A percentile compares a stretch with the other conserved stretches of the same genome.
Conservation (phyloP, 2,113 vertebrate species). For the Ancistrus triradiatus region DNA sequence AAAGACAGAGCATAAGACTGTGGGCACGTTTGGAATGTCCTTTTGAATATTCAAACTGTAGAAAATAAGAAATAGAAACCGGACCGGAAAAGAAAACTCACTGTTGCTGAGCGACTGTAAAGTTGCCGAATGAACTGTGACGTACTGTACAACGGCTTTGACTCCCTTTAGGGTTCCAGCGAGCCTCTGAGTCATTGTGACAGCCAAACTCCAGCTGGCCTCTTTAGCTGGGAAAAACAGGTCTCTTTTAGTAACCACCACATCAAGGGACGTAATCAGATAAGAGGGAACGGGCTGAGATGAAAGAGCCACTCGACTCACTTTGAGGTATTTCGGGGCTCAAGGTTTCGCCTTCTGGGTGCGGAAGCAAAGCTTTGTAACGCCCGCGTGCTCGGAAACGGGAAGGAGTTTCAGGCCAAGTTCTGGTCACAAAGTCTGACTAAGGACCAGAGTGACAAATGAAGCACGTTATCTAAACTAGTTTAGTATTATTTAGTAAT, state of each 20-base stretch:
- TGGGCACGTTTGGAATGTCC: no score
- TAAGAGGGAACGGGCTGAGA: no score
- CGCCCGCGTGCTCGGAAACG: constrained; percentile 87
- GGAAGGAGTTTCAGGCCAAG: constrained; percentile 98
- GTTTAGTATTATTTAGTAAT: no score
- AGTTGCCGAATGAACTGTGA: constrained; percentile 96
- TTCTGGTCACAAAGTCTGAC: constrained; percentile 98
- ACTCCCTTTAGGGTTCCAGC: constrained; percentile 86
- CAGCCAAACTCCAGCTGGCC: constrained; percentile 97
- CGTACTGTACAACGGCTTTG: constrained; percentile 89
- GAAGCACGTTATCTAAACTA: not conserved
- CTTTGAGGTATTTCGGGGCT: constrained; percentile 89
- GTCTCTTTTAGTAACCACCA: no score
- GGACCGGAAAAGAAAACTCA: constrained; percentile 50
- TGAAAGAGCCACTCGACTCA: constrained; percentile 65
- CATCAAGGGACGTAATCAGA: no score
- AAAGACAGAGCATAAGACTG: constrained; percentile 18
- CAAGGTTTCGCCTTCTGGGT: constrained; percentile 85
- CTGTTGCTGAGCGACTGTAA: constrained; percentile 92
- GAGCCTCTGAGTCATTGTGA: constrained; percentile 94
- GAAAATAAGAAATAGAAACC: no score
- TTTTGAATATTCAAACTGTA: no score
- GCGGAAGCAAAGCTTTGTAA: constrained; percentile 89
- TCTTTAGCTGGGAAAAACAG: constrained; percentile 78
- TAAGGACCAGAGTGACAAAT: constrained; percentile 58